phyloP scores from a whole-genome alignment of 2,797 vertebrate genomes.

The Cyprinodon diabolis region DNA sequence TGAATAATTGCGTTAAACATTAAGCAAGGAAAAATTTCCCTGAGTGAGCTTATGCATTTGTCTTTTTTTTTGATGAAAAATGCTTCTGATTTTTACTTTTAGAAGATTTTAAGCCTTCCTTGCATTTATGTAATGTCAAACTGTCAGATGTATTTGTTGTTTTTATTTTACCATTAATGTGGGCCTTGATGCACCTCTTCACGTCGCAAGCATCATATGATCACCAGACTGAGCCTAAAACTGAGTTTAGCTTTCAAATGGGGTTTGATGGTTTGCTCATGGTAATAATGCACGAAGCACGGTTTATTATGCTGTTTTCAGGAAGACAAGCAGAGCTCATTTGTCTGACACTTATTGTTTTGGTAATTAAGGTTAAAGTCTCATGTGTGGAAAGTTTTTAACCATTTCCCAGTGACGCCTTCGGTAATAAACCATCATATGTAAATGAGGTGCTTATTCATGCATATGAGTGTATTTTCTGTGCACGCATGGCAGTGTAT shows the following conservation, averaged over 20 bases:
- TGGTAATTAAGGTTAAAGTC: conserved; percentile 31
- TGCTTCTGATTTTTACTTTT: neutral
- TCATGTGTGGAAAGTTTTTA: conserved; percentile 30
- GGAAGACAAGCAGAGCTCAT: conserved; percentile 19
- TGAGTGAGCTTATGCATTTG: no score
- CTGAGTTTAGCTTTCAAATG: conserved; percentile 24
- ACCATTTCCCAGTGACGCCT: conserved; percentile 26
- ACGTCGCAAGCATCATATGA: conserved; percentile 30
- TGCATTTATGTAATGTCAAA: conserved; percentile 10
- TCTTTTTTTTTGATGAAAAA: no score
- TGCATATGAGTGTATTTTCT: conserved; percentile 31
- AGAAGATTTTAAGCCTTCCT: neutral
- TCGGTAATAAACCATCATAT: conserved; percentile 57
- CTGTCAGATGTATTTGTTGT: conserved; percentile 32
- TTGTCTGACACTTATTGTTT: conserved; percentile 34
- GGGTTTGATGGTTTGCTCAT: conserved; percentile 28
- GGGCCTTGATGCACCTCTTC: conserved; percentile 57
- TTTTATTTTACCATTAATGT: conserved; percentile 34
- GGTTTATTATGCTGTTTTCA: conserved; percentile 1
- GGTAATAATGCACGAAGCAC: conserved; percentile 11
- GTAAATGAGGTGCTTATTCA: conserved; percentile 56
- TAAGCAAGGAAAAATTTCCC: no score
- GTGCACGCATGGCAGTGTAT: conserved; percentile 41
- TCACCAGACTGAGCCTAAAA: conserved; percentile 27
- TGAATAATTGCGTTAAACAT: no score